Percentiles rank a stretch among this genome's conserved stretches.
Conservation (phyloP, 1,140 invertebrate species). For the Akabosia matsudoensis region DNA sequence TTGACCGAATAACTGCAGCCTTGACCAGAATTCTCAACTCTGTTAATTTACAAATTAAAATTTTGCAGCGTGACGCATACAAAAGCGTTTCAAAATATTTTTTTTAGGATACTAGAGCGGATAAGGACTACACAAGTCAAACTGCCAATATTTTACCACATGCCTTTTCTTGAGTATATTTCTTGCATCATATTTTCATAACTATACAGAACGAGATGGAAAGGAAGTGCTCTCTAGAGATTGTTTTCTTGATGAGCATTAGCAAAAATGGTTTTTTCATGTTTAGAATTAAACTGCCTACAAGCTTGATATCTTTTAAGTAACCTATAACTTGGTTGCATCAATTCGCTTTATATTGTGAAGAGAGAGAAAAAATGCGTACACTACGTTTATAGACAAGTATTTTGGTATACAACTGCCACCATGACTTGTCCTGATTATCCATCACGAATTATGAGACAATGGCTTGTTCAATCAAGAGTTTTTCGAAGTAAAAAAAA, state of each 20-base stretch:
- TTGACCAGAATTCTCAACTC: background rate
- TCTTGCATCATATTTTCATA: background rate
- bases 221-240: background rate
- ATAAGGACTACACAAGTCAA: too few species aligned
- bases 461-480: background rate
- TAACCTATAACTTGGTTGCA: too few species aligned
- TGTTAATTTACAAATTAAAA: too few species aligned
- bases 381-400: background rate
- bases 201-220: background rate
- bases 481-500: too few species aligned
- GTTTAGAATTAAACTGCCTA: background rate
- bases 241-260: background rate
- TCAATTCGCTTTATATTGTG: too few species aligned
- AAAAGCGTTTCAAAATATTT: too few species aligned
- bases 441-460: constrained; percentile 5
- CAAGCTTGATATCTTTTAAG: too few species aligned
- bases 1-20: background rate
- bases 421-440: constrained; percentile 3
- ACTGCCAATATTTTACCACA: background rate
- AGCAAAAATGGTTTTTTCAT: background rate
- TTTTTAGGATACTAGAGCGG: too few species aligned
- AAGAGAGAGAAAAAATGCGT: too few species aligned
- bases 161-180: background rate
- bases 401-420: background rate
- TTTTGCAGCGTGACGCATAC: too few species aligned